A percentile compares a stretch with the other conserved stretches of the same genome.
phyloP scores from a whole-genome alignment of 1,140 invertebrate genomes.

The Trissolcus basalis region DNA sequence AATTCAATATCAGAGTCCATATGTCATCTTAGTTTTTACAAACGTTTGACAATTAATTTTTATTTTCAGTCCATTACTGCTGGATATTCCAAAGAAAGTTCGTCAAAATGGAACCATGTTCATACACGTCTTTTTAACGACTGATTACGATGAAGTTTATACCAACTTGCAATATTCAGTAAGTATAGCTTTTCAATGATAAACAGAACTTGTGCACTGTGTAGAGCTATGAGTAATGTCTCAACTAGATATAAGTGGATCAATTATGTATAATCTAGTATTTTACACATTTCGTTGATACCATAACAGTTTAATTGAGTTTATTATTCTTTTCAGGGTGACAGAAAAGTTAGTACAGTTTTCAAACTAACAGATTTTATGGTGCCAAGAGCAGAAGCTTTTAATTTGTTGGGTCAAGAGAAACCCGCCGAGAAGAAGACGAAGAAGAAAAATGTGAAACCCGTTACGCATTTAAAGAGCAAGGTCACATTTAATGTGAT shows the following conservation, averaged over 20 bases:
- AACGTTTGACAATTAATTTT: conserved; percentile 23
- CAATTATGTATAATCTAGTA: neutral
- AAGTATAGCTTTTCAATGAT: conserved; percentile 32
- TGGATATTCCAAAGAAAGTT: conserved; percentile 83
- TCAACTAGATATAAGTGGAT: conserved; percentile 5
- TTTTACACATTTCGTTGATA: conserved; percentile 2
- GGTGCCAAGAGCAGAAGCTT: conserved; percentile 83
- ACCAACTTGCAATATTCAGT: conserved; percentile 58
- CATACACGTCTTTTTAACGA: conserved; percentile 80
- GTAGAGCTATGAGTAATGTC: conserved; percentile 9
- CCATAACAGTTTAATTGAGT: conserved; percentile 5
- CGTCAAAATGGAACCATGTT: conserved; percentile 86
- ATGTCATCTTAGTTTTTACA: too few relatives aligned
- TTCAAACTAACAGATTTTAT: conserved; percentile 82
- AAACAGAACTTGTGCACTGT: conserved; percentile 10
- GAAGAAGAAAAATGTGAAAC: conserved; percentile 47
- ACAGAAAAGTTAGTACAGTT: conserved; percentile 76
- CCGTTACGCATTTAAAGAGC: conserved; percentile 80
- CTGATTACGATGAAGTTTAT: conserved; percentile 72
- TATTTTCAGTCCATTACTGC: conserved; percentile 77
- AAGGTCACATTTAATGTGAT: conserved; percentile 80
- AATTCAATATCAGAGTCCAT: neutral
- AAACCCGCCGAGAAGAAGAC: conserved; percentile 40
- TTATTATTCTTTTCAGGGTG: conserved; percentile 72
- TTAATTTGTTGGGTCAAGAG: conserved; percentile 83